Evolutionary conservation across 2,797 vertebrate species (phyloP), one percentile per base, ranked within the genome.

Genomic region (Rallus crepitans): DNA sequence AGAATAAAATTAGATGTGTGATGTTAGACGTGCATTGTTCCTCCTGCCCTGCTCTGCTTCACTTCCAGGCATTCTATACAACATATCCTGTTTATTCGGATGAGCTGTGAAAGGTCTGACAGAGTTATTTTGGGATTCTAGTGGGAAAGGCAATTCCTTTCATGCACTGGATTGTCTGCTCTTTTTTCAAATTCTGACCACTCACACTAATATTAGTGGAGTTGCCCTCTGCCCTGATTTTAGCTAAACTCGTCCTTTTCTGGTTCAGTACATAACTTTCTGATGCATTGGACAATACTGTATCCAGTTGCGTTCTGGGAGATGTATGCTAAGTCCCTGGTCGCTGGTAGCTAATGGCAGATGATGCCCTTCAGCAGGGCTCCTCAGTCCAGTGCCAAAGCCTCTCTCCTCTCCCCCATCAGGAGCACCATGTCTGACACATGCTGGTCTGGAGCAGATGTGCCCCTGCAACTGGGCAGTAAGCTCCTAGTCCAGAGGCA

Each of bases 1-100:
- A 80, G 65, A 92, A 61, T 71, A 96, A 93, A 96, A 92, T 91
- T 87, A 93, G 81, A 77, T 39, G 10, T 68, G 39, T 35, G 64
- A 66, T 89, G 39, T 64, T 91, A 93, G 37, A 80, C 3, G 27
- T 68, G 18, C 18, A 68, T 79, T 92, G 81, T 71, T 89, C 57
- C 92, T 94, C 90, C 92, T 87, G 60, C 31, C 25, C 20, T 35
- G 20, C 45, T 69, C 25, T 60, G 31, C 68, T 92, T 85, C 82
- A 79, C 61, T 97, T 96, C 94, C 95, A 89, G 94, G 92, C 69
- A 96, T 95, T 96, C 92, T 95, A 27, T 55, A 87, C 61, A 91
- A 57, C 72, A 61, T 92, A 85, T 96, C 94, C 91, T 96, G 95
- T 97, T 95, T 96, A 94, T 86, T 84, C 7, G 2, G 75, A 76